A percentile compares a stretch with the other conserved stretches of the same genome.
Conservation (phyloP, 2,888 invertebrate species). For the Volucella inflata region DNA sequence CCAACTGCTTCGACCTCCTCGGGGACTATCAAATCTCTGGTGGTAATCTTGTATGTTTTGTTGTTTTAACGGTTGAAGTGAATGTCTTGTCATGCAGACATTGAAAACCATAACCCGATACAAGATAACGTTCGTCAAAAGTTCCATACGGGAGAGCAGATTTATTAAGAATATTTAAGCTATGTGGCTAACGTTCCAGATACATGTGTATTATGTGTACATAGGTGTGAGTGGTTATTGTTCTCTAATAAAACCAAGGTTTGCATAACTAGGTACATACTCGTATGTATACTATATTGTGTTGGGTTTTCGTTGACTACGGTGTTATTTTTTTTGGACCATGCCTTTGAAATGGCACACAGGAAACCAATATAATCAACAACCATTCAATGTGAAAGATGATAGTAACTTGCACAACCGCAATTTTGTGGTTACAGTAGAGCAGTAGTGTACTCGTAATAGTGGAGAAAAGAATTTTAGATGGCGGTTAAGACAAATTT, state of each 20-base stretch:
- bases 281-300: slow-evolving; percentile 44
- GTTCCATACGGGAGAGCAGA: slow-evolving; percentile 7
- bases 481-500: neutral
- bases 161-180: slow-evolving; percentile 26
- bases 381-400: slow-evolving; percentile 55
- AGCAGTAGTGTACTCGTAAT: slow-evolving; percentile 19
- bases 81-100: slow-evolving; percentile 28
- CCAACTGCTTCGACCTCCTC: no score
- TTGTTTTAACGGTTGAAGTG: slow-evolving; percentile 48
- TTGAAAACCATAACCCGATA: slow-evolving; percentile 33
- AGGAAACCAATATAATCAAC: slow-evolving; percentile 62
- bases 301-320: slow-evolving; percentile 45
- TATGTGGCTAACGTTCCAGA: no score
- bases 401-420: slow-evolving; percentile 53
- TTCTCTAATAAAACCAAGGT: slow-evolving; percentile 46
- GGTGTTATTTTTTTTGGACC: slow-evolving; percentile 3
- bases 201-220: slow-evolving; percentile 4
- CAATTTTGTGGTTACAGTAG: slow-evolving; percentile 41
- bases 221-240: slow-evolving; percentile 23
- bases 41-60: slow-evolving; percentile 40
- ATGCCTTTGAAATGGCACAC: slow-evolving; percentile 32
- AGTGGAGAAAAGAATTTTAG: neutral
- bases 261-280: slow-evolving; percentile 21
- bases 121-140: slow-evolving; percentile 41
- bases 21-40: slow-evolving; percentile 15